Evolutionary conservation across 2,113 vertebrate species (phyloP), one percentile per base, ranked within the genome.

Genomic region (Prionailurus bengalensis): DNA sequence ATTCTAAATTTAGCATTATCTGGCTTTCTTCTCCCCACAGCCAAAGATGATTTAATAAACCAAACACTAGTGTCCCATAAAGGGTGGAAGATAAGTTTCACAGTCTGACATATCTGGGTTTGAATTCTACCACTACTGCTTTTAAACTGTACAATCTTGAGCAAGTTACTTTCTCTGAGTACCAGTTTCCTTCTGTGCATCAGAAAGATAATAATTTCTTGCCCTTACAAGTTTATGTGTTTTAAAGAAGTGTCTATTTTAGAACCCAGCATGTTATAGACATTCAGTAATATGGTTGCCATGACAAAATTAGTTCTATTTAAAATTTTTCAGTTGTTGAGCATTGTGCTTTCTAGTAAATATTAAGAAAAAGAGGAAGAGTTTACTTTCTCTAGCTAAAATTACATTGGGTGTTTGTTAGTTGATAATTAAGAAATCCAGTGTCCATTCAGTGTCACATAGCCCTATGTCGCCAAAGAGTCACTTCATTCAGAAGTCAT

Each of bases 41-140:
- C 7, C 94, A 94, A 91, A 94, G 10, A 89, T 94, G 31, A 53
- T 31, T 91, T 79, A 86, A 74, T 91, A 91, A 80, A 51, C 33
- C 68, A 92, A 94, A 73, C 16, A 31, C 17, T 78, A 3, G 1
- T 68, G n/a, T 84, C 53, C 90, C 42, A 21, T 21, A 16, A 82
- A 97, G 21, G 27, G 25, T 66, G 31, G 42, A 94, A 23, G 19
- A 76, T 90, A 65, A n/a, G n/a, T 78, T 95, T 96, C 45, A 82
- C 61, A 84, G 61, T 82, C 68, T 70, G 39, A 84, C n/a, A 31
- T 36, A 42, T 21, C 36, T 86, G 29, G 12, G 19, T 96, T 92
- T 23, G 10, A 33, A 90, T 94, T 42, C 16, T 90, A 36, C 42
- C 65, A 31, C 88, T 7, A 42, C 48, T 29, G 68, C 33, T 74